phyloP scores from a whole-genome alignment of 53 echinoderm and acorn worm genomes.

The Astropecten irregularis region DNA sequence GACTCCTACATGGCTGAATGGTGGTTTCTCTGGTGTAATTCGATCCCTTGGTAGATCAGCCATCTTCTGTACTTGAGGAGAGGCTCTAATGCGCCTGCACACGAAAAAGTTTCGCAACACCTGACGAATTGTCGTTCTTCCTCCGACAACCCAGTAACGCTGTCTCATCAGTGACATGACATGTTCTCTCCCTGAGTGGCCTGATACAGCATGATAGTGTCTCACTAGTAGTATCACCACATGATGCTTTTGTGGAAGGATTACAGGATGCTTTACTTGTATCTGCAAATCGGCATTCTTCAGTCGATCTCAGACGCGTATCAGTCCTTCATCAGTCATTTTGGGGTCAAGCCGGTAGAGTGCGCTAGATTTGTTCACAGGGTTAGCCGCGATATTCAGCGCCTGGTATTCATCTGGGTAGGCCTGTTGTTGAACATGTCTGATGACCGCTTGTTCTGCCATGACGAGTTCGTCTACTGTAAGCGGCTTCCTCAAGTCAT shows the following conservation, averaged over 20 bases:
- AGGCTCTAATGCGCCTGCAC: conserved; percentile 26
- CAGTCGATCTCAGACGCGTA: conserved; percentile 59
- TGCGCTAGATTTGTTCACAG: conserved; percentile 45
- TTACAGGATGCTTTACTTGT: conserved; percentile 56
- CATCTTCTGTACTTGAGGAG: conserved; percentile 47
- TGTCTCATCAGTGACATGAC: conserved; percentile 50
- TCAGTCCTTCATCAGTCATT: conserved; percentile 33
- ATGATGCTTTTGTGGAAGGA: conserved; percentile 63
- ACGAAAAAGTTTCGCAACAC: conserved; percentile 47
- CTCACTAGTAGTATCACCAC: conserved; percentile 55
- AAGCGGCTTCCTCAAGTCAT: conserved; percentile 14
- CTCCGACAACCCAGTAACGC: conserved; percentile 56
- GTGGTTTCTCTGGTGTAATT: conserved; percentile 51
- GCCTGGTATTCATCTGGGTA: conserved; percentile 51
- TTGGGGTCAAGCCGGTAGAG: conserved; percentile 55
- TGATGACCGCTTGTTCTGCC: conserved; percentile 51
- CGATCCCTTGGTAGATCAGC: conserved; percentile 49
- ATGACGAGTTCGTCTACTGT: conserved; percentile 46
- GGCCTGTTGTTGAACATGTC: conserved; percentile 47
- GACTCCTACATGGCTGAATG: conserved; percentile 45
- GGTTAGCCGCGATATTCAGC: not conserved
- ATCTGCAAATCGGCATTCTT: conserved; percentile 40
- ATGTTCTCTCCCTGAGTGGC: conserved; percentile 56
- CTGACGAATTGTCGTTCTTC: conserved; percentile 43
- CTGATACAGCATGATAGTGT: conserved; percentile 36